Evolutionary conservation across 2,113 vertebrate species (phyloP), one percentile per base, ranked within the genome.

Genomic region (Xiphophorus couchianus): DNA sequence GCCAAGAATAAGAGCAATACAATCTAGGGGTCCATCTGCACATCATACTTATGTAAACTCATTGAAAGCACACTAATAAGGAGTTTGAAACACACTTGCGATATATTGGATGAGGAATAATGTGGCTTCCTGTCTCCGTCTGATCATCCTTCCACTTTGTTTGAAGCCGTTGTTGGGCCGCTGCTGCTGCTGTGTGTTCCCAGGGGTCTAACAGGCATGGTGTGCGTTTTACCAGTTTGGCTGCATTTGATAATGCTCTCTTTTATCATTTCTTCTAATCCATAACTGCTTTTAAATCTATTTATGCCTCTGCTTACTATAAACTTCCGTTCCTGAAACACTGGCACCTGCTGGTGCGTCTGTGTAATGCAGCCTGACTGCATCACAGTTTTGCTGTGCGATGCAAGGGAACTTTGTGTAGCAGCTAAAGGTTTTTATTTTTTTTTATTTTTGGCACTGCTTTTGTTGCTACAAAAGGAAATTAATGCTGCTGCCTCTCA

Each of bases 181-280:
- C 31, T 84, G 65, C 77, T 84, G 72, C 74, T 78, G 67, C 58
- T 79, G 44, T 86, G 85, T 90, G 86, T 89, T 90, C 78, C 92
- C 88, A 88, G 89, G 89, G 91, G 19, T 54, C 5, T 2, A 54
- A 54, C 48, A 22, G 48, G 48, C 48, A 54, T 54, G 48, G 90
- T 84, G 27, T 62, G 61, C 28, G 11, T 29, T 62, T 13, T 27
- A 4, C 14, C 60, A 15, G n/a, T 62, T 62, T 62, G 28, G 9
- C 13, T 62, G 61, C 61, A 62, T 62, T 29, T 62, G 12, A 62
- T 31, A 29, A 7, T 51, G 39, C 13, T 42, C 39, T 61, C 25
- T 61, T 28, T n/a, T 61, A 5, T 61, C 60, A 61, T n/a, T 27
- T 4, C 9, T 11, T 60, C n/a, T 27, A 60, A n/a, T 9, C 6